phyloP scores from a whole-genome alignment of 2,797 vertebrate genomes.

The Pseudopleuronectes americanus region DNA sequence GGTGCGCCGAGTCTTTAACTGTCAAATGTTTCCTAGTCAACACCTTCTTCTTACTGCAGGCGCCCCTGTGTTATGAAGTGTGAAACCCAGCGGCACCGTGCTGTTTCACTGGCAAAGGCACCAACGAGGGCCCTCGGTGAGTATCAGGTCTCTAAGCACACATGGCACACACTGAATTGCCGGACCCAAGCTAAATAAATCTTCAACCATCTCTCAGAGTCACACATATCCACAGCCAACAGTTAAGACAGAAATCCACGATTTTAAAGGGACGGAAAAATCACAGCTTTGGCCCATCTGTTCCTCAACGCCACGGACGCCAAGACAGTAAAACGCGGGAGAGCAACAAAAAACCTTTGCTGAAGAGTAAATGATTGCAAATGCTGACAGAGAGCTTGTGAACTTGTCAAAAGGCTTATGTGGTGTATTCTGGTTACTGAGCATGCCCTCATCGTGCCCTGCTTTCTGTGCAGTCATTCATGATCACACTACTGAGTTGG shows the following conservation, averaged over 20 bases:
- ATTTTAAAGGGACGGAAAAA: conserved; percentile 49
- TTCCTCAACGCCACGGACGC: conserved; percentile 34
- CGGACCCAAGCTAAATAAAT: conserved; percentile 74
- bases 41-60: conserved; percentile 58
- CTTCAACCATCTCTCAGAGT: conserved; percentile 60
- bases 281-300: conserved; percentile 71
- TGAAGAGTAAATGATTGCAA: conserved; percentile 47
- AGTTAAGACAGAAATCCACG: conserved; percentile 52
- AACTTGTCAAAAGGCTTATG: conserved; percentile 31
- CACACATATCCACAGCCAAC: conserved; percentile 54
- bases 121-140: conserved; percentile 61
- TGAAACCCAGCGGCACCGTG: conserved; percentile 67
- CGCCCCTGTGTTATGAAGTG: conserved; percentile 59
- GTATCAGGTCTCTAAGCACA: conserved; percentile 75
- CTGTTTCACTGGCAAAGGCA: conserved; percentile 67
- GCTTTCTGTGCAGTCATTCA: conserved; percentile 20
- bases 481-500: conserved; percentile 13
- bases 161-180: conserved; percentile 60
- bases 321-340: conserved; percentile 55
- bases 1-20: conserved; percentile 37
- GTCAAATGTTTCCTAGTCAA: conserved; percentile 55
- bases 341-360: conserved; percentile 48
- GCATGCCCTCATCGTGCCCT: conserved; percentile 27
- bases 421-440: neutral
- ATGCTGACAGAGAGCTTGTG: conserved; percentile 45